Base-by-base conservation (phyloP, 2,113 vertebrate species). In the Urocynchramus pylzowi region DNA sequence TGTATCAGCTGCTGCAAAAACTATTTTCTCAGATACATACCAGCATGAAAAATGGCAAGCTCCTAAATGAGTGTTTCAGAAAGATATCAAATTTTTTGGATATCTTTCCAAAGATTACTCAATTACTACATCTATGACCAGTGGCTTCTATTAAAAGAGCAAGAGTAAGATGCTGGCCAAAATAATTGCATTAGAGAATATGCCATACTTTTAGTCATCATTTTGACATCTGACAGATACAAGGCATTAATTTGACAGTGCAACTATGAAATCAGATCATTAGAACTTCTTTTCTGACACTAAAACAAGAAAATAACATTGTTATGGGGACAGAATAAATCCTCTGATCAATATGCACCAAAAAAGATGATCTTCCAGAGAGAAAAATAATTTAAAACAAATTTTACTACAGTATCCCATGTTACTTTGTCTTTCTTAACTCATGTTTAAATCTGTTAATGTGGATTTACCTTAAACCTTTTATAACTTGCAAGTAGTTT, bases 161-260 rank as follows among this genome's bases (percentile, higher is more conserved):
- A 85, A 77, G 21, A 78, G 27, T 42, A 93, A 95, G 69, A n/a
- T 39, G 14, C 61, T 27, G 26, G 39, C 65, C 56, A 89, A 91
- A 89, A 87, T 81, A 90, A 94, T 80, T 95, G 24, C 75, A 65
- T 76, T 91, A 81, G 11, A 65, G 54, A 82, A 85, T 61, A 65
- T 5, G 24, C 17, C 41, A 67, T 44, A 89, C 17, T 79, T 93
- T 73, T 61, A 92, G 74, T 67, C 77, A 89, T 87, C 70, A 86
- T 71, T 95, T 89, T 93, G 84, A 78, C 65, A 91, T 59, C 54
- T 69, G 84, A 95, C 74, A 97, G 67, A 85, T 64, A 94, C 13
- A 74, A 76, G 16, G 31, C 74, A 96, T 77, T 91, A 89, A 96
- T 93, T 68, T 95, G 75, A 95, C 65, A 90, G 21, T 67, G 33